Base-by-base conservation (phyloP, 2,113 vertebrate genomes). In the Hemiprocne comata region DNA sequence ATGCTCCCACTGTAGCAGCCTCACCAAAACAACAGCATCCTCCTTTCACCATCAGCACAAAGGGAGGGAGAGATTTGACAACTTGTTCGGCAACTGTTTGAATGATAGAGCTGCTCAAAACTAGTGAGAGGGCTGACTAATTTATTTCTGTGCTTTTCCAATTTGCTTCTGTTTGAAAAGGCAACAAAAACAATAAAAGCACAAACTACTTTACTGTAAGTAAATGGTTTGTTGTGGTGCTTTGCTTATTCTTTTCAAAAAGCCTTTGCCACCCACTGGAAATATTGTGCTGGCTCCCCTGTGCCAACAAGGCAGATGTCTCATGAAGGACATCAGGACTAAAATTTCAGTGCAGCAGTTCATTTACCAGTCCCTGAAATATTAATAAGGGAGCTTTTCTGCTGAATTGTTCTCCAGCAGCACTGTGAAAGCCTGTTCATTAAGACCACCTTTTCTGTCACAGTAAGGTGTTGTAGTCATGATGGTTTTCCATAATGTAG, bases 281-380 rank as follows among this genome's bases (percentile, higher is more conserved):
- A 85, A 69, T 79, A 80, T 8, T 46, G 7, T 19, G 50, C n/a
- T 48, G 14, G 2, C 36, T 90, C 17, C 26, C 34, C 16, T 83
- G 38, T 11, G 54, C 26, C 33, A 69, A 23, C 3, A 29, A 90
- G 85, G 12, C 20, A 51, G 64, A 46, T 51, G 16, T 33, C 14
- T 77, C 42, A 34, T 50, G 60, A 88, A 90, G 51, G 67, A 72
- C 24, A 50, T 76, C n/a, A 69, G 50, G 58, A 46, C 66, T 89
- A 86, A 91, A 58, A 86, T 87, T 78, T 66, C 54, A 67, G 25
- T 61, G 23, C 50, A 87, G 50, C 11, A 55, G 3, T 60, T 77
- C 36, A 88, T 95, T 80, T 94, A 55, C 51, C 69, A 90, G 23
- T 77, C 82, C 29, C 42, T 90, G 71, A 83, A 94, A 76, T 77